Evolutionary conservation across 2,888 invertebrate genomes (phyloP), one percentile per base, ranked within the genome.

Genomic region (Achlya flavicornis): DNA sequence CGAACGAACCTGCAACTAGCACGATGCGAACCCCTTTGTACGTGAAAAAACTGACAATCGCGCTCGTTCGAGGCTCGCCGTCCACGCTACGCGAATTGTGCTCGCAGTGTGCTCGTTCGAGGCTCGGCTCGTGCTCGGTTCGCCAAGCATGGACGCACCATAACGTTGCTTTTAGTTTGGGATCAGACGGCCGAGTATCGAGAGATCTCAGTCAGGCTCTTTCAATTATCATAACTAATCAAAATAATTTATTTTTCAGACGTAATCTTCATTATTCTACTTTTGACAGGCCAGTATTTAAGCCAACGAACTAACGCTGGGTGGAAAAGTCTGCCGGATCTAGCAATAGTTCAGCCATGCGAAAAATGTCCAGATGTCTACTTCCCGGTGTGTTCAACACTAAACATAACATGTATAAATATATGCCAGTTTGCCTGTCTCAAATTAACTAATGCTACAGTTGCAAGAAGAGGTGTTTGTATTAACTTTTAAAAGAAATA

Each of bases 311-410:
- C 3, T 7, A 16, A 19, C 19, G 7, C 7, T 16, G 53, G 19
- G 10, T 53, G 53, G 53, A 53, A 19, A 10, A 19, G 8, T 53
- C 33, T 58, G 26, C 58, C 58, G 6, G 35, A 35, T 16, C 16
- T 58, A 16, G 12, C 14, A 4, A 16, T 26, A 19, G 5, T n/a
- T 10, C 10, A 4, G n/a, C 60, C 41, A 11, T 58, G 58, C 67
- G 59, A 63, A 58, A 59, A 46, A 26, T 53, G 53, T 33, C 58
- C 57, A 4, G 59, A 58, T 53, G 58, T 78, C 0, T 83, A 83
- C 32, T 74, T 83, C n/a, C 83, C 83, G 0, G 71, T 83, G 11
- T 83, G 83, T 60, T 71, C 77, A 0, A 74, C 71, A 0, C 63
- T 68, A 0, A 76, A 81, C 19, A 64, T 68, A 62, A 79, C 79